Percentiles rank a stretch among this genome's conserved stretches.
Conservation (phyloP, 1,140 invertebrate genomes). For the Drosophila bifasciata region DNA sequence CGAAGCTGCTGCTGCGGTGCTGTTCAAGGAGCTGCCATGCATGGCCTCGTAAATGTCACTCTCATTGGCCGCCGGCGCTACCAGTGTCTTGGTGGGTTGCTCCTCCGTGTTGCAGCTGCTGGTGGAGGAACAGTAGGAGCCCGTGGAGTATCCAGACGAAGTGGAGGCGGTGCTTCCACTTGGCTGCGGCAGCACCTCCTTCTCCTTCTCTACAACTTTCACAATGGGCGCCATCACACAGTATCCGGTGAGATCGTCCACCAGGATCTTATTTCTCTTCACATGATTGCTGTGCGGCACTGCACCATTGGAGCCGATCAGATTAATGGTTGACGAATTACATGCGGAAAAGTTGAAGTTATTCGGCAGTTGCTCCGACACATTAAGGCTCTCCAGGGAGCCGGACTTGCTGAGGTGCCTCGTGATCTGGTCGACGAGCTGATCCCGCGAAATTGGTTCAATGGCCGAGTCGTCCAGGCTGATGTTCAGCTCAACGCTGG, state of each 20-base stretch:
- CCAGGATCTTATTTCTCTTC: slow-evolving; percentile 66
- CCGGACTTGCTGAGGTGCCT: slow-evolving; percentile 49
- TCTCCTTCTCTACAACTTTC: slow-evolving; percentile 38
- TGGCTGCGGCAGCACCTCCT: slow-evolving; percentile 28
- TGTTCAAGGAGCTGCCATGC: slow-evolving; percentile 48
- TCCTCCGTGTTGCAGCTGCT: slow-evolving; percentile 71
- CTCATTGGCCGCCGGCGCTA: slow-evolving; percentile 45
- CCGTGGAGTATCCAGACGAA: slow-evolving; percentile 77
- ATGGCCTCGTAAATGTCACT: slow-evolving; percentile 75
- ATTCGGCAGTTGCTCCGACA: slow-evolving; percentile 73
- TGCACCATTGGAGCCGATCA: slow-evolving; percentile 76
- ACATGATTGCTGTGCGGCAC: slow-evolving; percentile 30
- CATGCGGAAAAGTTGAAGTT: slow-evolving; percentile 81
- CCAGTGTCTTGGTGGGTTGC: slow-evolving; percentile 21
- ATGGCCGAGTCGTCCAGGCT: slow-evolving; percentile 72
- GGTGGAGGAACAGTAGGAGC: slow-evolving; percentile 70
- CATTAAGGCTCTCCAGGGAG: slow-evolving; percentile 71
- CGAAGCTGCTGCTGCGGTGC: slow-evolving; percentile 22
- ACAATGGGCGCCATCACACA: slow-evolving; percentile 81
- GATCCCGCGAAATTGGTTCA: slow-evolving; percentile 36
- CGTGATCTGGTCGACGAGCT: slow-evolving; percentile 46
- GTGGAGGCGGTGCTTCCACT: slow-evolving; percentile 64
- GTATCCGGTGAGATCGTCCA: slow-evolving; percentile 78
- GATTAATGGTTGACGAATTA: slow-evolving; percentile 78
- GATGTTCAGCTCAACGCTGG: slow-evolving; percentile 61